Base-by-base conservation (phyloP, 2,888 invertebrate genomes). In the Limenitis camilla region DNA sequence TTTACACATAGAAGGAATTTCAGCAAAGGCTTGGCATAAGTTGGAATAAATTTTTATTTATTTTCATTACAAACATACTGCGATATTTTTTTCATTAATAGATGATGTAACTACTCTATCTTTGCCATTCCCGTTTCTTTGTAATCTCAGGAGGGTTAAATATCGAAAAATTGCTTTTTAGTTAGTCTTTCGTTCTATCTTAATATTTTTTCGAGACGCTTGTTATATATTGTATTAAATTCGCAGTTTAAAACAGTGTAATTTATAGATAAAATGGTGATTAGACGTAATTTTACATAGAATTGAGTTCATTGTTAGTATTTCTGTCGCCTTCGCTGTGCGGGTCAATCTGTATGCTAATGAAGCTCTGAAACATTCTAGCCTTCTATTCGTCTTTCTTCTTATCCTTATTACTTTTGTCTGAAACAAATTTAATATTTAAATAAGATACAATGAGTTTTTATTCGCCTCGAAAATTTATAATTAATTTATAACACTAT, bases 341-440 rank as follows among this genome's bases (percentile, higher is more conserved):
- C 66, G 67, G 64, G 72, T 76, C 80, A 82, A 82, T 83, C 74
- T 83, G 78, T 81, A 84, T 83, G 84, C 69, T 76, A 83, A 84
- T 82, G 74, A 69, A 68, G 61, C 59, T 50, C 62, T 59, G 52
- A 63, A 61, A 60, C 59, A 68, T 68, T 63, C 67, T 65, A 60
- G 61, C 58, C 57, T 64, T 65, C 64, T 65, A 69, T 63, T 67
- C 58, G 59, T 66, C 63, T 62, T 62, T 52, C 55, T 54, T 41
- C 52, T 52, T 52, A 41, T 47, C 58, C 55, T 69, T 66, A 67
- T 70, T 69, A 67, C 63, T 58, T 60, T 60, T 67, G 56, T 66
- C 63, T 59, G 63, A 61, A 64, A 64, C 61, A 30, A 55, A 49
- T 53, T 55, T 53, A 43, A 50, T 38, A 50, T 45, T 40, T 40